Percentiles rank a stretch among this genome's conserved stretches.
These are phyloP conservation scores for Palythoa heliodiscus DNA, from an alignment of 92 coral and sea anemone species.

Conservation along the genomic window DNA sequence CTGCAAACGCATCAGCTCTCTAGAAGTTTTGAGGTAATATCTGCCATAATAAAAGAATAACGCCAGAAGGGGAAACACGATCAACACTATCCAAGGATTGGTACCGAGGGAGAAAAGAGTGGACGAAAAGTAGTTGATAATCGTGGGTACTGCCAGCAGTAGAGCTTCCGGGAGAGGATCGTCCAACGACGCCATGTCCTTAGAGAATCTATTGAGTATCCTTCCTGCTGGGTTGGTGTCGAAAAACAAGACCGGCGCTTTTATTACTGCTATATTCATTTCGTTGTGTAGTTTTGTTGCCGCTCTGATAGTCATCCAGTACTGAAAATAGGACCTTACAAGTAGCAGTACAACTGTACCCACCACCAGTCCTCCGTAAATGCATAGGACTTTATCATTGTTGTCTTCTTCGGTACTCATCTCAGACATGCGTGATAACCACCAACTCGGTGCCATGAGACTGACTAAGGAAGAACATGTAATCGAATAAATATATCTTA, in stretches of 20 bases:
- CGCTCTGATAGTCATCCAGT: not conserved
- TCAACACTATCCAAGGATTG: slow-evolving; percentile 7
- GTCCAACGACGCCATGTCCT: slow-evolving; percentile 18
- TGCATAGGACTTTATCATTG: not conserved
- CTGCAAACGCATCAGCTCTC: slow-evolving; percentile 20
- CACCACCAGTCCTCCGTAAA: slow-evolving; percentile 15
- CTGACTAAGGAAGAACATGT: not conserved
- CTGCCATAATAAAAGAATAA: not conserved
- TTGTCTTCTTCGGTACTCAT: not conserved
- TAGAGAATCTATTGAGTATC: slow-evolving; percentile 16
- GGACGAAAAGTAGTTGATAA: not conserved
- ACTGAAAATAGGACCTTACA: not conserved
- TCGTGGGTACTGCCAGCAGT: not conserved
- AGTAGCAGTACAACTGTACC: not conserved
- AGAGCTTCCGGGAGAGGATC: slow-evolving; percentile 9
- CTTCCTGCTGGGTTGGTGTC: slow-evolving; percentile 29
- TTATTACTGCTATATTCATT: slow-evolving; percentile 3
- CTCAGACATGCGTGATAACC: slow-evolving; percentile 6
- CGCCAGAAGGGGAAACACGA: not conserved
- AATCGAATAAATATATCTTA: not conserved
- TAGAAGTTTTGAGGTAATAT: slow-evolving; percentile 22
- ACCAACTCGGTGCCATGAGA: slow-evolving; percentile 20
- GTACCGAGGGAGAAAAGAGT: not conserved
- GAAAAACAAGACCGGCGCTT: slow-evolving; percentile 16
- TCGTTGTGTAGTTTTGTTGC: slow-evolving; percentile 9